phyloP scores from a whole-genome alignment of 2,888 invertebrate species.

The Ethmia dodecea region DNA sequence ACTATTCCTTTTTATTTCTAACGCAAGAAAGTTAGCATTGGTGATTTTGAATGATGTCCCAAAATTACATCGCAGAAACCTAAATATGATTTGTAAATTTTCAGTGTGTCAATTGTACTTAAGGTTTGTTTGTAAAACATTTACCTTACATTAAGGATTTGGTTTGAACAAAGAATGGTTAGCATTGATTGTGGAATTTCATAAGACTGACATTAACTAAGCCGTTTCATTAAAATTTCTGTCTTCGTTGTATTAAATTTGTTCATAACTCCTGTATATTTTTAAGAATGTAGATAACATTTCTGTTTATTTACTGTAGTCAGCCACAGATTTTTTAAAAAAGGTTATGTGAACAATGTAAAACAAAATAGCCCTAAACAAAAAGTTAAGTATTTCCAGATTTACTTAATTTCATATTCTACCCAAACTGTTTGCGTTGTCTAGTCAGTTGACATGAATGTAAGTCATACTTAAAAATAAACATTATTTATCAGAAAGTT shows the following conservation, averaged over 20 bases:
- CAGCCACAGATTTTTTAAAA: no score
- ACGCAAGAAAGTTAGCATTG: no score
- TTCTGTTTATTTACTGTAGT: no score
- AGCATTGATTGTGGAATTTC: conserved; percentile 25
- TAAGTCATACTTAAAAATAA: conserved; percentile 37
- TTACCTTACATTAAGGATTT: conserved; percentile 24
- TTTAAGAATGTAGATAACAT: no score
- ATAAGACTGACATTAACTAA: conserved; percentile 43
- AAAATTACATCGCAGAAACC: neutral
- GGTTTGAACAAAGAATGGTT: conserved; percentile 29
- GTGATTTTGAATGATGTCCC: neutral
- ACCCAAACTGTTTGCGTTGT: no score
- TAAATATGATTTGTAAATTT: conserved; percentile 1
- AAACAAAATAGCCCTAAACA: no score
- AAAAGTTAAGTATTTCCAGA: no score
- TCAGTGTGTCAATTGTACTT: conserved; percentile 28
- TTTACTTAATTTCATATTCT: no score
- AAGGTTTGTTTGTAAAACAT: conserved; percentile 26
- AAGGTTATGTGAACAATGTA: no score
- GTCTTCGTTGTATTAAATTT: no score
- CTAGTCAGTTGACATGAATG: conserved; percentile 47
- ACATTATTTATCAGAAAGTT: conserved; percentile 23
- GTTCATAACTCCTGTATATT: no score
- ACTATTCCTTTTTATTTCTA: no score
- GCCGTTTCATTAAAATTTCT: conserved; percentile 25